Conservation (phyloP, 1,140 invertebrate species). For the Aphelinus certus region DNA sequence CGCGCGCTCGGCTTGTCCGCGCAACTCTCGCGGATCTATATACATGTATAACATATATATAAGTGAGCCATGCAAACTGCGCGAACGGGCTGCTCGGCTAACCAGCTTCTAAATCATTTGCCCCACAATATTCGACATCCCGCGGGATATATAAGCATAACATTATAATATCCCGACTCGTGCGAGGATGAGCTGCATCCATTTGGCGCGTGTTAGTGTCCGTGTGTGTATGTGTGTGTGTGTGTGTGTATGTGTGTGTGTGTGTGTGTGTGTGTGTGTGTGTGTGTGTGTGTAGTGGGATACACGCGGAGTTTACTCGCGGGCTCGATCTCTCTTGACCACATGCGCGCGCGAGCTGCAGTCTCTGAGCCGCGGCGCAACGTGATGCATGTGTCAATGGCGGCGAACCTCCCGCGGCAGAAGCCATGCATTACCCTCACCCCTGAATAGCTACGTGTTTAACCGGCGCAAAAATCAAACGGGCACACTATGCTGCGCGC, state of each 20-base stretch:
- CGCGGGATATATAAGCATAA: constrained; percentile 6
- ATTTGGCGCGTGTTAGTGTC: neutral
- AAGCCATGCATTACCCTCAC: constrained; percentile 29
- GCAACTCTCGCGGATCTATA: too few relatives aligned
- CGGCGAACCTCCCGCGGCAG: constrained; percentile 8
- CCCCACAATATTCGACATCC: constrained; percentile 5
- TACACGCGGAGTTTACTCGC: too few relatives aligned
- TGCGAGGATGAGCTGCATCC: neutral
- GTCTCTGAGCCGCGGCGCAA: too few relatives aligned
- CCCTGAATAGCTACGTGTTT: neutral
- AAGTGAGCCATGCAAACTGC: too few relatives aligned
- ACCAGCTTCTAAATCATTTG: constrained; percentile 4
- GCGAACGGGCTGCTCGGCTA: too few relatives aligned
- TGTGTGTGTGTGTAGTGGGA: neutral
- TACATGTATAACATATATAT: too few relatives aligned
- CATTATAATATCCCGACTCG: constrained; percentile 18
- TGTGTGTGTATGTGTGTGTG: neutral
- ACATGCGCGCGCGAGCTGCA: constrained; percentile 15
- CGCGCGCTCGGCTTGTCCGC: too few relatives aligned
- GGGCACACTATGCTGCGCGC: too few relatives aligned
- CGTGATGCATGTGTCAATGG: constrained; percentile 42
- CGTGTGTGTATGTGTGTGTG: neutral
- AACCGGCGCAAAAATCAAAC: too few relatives aligned
- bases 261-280: too few relatives aligned
- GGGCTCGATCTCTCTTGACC: neutral